Evolutionary conservation across 2,797 vertebrate genomes (phyloP).

Genomic region (Tinamus major): DNA sequence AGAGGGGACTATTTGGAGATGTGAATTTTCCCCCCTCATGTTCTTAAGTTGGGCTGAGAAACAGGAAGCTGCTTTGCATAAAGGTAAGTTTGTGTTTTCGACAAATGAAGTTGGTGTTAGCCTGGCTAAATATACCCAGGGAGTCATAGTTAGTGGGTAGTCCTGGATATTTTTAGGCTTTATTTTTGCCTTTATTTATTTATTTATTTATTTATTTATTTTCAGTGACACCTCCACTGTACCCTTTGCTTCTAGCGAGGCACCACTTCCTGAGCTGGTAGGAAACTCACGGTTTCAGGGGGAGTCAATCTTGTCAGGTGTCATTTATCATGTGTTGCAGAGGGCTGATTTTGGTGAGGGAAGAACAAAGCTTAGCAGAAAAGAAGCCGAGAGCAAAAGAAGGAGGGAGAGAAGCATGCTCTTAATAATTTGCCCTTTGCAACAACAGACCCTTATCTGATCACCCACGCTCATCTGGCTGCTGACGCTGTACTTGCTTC

Average conservation of each 20-base stretch:
- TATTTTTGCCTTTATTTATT: constrained; percentile 76
- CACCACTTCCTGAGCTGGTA: constrained; percentile 53
- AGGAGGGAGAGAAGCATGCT: constrained; percentile 75
- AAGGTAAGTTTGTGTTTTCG: constrained; percentile 66
- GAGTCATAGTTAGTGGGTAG: constrained; percentile 71
- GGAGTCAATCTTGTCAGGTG: constrained; percentile 72
- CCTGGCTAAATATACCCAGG: constrained; percentile 84
- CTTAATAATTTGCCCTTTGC: constrained; percentile 87
- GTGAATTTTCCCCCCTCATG: background rate
- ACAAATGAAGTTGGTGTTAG: constrained; percentile 80
- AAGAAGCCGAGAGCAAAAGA: constrained; percentile 56
- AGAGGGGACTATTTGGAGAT: background rate
- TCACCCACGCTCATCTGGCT: constrained; percentile 91
- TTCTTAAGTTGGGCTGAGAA: constrained; percentile 60
- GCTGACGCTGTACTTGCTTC: constrained; percentile 87
- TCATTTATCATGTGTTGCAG: constrained; percentile 72
- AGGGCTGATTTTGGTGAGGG: constrained; percentile 71
- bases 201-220: constrained; percentile 62
- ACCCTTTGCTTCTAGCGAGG: constrained; percentile 69
- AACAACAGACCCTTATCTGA: constrained; percentile 81
- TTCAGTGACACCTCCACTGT: constrained; percentile 78
- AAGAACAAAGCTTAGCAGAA: constrained; percentile 75
- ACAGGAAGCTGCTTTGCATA: constrained; percentile 70
- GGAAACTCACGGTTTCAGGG: constrained; percentile 72
- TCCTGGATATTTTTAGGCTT: constrained; percentile 75